Evolutionary conservation across 2,113 vertebrate genomes (phyloP), one percentile per base, ranked within the genome.

Genomic region (Lepus americanus): DNA sequence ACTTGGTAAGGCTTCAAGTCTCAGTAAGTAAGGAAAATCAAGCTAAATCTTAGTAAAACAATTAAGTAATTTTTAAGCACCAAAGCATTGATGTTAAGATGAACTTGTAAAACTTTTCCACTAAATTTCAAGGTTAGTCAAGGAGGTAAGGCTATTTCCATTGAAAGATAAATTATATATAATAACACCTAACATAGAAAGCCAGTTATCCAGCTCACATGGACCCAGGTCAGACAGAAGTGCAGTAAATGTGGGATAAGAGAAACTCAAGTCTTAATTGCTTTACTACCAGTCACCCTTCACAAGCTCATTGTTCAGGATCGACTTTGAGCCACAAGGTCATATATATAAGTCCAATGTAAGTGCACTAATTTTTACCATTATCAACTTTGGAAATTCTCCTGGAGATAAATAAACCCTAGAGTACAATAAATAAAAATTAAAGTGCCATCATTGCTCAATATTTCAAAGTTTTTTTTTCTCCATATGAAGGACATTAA

Each of bases 21-120:
- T 91, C 36, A 44, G 17, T 31, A 25, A 92, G 25, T 87, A 93
- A 88, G 55, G 8, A 72, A 70, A 93, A 95, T 33, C 44, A 78
- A 89, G 31, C 17, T 31, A 89, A 67, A 12, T 69, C 36, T 88
- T 53, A 66, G 69, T 70, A 82, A 97, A 84, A 13, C 33, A 89
- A 25, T 72, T 85, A 81, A 73, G 49, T 27, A 78, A 70, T 33
- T 93, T 92, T 88, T 93, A 89, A 86, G n/a, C 7, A 82, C 74
- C 12, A 16, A 76, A 78, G 23, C 82, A 88, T 82, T 83, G 12
- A 82, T 94, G 85, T 83, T 10, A 69, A 69, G 17, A 81, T 64
- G 27, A 86, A 17, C 44, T 66, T 85, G 64, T 31, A 51, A 88
- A 90, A 91, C 4, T 33, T 93, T 88, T 85, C 36, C 51, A 31